Conservation (phyloP, 2,113 vertebrate species). For the Eurypyga helias region DNA sequence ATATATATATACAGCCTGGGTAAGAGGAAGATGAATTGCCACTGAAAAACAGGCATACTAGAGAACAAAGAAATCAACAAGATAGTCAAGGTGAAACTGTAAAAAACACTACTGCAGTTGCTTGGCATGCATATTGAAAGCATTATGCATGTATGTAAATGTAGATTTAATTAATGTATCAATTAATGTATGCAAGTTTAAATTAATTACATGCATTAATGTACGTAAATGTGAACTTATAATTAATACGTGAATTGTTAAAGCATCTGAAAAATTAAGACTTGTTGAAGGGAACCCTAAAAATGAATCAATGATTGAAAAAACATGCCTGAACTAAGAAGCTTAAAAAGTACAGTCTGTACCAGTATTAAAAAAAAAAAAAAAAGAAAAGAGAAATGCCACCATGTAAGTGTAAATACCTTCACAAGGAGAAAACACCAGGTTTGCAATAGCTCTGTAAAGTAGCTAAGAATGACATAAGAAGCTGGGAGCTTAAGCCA, state of each 20-base stretch:
- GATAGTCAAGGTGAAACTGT: neutral
- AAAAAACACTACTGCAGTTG: neutral
- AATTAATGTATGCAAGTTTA: too few species aligned
- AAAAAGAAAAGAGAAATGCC: neutral
- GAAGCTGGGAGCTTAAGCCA: neutral
- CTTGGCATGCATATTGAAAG: neutral
- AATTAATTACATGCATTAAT: too few species aligned
- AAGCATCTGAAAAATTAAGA: neutral
- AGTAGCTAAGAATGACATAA: neutral
- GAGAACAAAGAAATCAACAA: neutral
- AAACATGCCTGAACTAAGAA: neutral
- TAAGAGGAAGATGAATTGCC: neutral
- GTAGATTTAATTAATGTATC: too few species aligned
- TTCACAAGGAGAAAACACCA: neutral
- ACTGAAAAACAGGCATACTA: neutral
- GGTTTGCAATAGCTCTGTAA: neutral
- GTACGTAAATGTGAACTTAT: neutral
- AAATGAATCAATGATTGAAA: neutral
- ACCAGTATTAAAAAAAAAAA: neutral
- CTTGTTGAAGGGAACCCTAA: neutral
- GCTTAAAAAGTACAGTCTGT: neutral
- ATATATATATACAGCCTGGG: too few species aligned
- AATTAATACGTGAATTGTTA: neutral
- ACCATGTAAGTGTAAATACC: neutral
- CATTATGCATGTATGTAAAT: neutral